Conservation (phyloP, 2,113 vertebrate species). For the Catharus bicknelli region DNA sequence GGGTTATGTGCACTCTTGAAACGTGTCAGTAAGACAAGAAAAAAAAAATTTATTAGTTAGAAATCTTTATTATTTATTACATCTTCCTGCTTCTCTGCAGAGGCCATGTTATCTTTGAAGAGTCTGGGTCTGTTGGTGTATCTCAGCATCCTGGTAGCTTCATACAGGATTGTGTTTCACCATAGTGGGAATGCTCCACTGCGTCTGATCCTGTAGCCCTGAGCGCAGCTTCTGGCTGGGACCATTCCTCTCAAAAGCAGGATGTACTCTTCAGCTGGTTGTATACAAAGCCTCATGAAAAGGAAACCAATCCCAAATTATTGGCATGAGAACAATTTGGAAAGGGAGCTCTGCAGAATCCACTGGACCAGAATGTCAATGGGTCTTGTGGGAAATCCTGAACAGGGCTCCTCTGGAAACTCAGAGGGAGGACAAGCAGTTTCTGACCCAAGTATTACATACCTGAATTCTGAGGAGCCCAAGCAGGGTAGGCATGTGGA, state of each 20-base stretch:
- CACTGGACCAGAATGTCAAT: not conserved
- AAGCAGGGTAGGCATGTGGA: accelerated
- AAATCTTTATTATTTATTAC: not conserved
- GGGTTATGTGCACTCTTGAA: not conserved
- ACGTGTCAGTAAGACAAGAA: not conserved
- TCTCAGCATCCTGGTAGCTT: not conserved
- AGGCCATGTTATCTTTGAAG: accelerated
- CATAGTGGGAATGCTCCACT: not conserved
- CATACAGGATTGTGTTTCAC: not conserved
- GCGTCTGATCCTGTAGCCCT: not conserved
- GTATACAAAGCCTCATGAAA: not conserved
- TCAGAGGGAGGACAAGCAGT: not conserved
- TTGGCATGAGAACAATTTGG: not conserved
- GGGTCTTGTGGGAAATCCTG: not conserved
- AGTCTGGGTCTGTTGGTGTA: not conserved
- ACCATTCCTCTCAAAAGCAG: not conserved
- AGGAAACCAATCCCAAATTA: not conserved
- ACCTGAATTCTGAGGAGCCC: not conserved
- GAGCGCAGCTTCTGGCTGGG: not conserved
- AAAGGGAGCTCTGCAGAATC: not conserved
- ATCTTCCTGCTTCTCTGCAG: not conserved
- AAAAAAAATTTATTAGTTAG: not conserved
- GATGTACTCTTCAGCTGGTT: not conserved
- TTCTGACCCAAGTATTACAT: not conserved
- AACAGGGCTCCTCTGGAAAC: not conserved